Evolutionary conservation across 2,113 vertebrate species (phyloP), one percentile per base, ranked within the genome.

Genomic region (Daboia siamensis): DNA sequence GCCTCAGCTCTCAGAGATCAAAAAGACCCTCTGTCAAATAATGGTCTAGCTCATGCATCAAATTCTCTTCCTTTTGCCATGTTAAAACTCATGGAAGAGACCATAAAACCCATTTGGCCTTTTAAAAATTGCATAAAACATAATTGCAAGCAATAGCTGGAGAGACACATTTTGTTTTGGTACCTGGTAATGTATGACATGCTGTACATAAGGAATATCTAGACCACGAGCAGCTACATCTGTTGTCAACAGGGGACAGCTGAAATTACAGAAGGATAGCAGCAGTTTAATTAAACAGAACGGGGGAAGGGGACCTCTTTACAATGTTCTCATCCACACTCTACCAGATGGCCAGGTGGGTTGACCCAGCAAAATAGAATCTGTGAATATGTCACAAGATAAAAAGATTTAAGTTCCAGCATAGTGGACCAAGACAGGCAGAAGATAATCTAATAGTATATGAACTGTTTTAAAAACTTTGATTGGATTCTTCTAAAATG

Each of bases 161-260:
- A 5, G 0, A 94, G 92, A 26, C 1, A 92, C 33, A 87, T 87
- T 90, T 87, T 33, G 39, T 94, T 26, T 54, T 12, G 9, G 89
- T 95, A 99, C 99, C 98, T 99, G 99, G 97, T 99, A 99, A 96
- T 99, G 99, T 93, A 99, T 98, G 94, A 99, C 99, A 92, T 99
- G 98, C 90, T 99, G 98, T 46, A 99, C 98, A 20, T 99, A 97
- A 87, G 99, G 99, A 97, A 99, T 99, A 93, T 99, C 99, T 91
- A 99, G 98, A 69, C 99, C 99, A 95, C 99, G 98, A 93, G 99
- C 99, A 44, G 99, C 99, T 89, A 99, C 99, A 93, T 99, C 99
- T 87, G 99, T 99, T 29, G 99, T 99, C 94, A 99, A 97, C 46
- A 99, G 98, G 91, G 99, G 97, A 95, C 98, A 99, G 91, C 99